phyloP scores from a whole-genome alignment of 2,888 invertebrate species.

The Drosophila greeni region DNA sequence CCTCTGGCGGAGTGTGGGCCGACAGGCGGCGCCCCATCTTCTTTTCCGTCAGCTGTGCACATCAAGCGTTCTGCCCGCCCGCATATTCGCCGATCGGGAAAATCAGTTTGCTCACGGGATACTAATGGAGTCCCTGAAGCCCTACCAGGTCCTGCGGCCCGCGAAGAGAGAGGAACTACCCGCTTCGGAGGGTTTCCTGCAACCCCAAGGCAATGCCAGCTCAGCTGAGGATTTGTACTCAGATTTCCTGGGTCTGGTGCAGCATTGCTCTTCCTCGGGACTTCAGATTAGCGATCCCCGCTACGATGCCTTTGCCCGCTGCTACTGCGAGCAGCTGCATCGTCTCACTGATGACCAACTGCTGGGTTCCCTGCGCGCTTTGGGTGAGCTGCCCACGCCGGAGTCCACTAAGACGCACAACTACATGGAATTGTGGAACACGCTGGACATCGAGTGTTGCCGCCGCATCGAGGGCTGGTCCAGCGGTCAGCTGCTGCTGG shows the following conservation, averaged over 20 bases:
- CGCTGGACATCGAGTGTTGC: conserved; percentile 84
- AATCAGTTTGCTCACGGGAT: conserved; percentile 76
- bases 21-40: not conserved
- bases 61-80: conserved; percentile 44
- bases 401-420: conserved; percentile 81
- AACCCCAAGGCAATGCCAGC: conserved; percentile 20
- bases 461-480: conserved; percentile 80
- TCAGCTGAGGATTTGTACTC: conserved; percentile 53
- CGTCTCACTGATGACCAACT: conserved; percentile 82
- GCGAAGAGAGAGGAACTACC: not conserved
- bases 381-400: conserved; percentile 81
- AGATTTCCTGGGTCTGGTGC: conserved; percentile 58
- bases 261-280: conserved; percentile 58
- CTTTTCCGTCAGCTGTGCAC: conserved; percentile 41
- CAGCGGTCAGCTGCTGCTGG: conserved; percentile 80
- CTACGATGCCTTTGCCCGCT: conserved; percentile 65
- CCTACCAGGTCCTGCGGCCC: conserved; percentile 66
- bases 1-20: conserved; percentile 32
- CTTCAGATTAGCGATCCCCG: conserved; percentile 64
- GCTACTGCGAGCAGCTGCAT: conserved; percentile 80
- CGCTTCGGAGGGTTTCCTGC: conserved; percentile 39
- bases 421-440: conserved; percentile 83
- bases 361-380: conserved; percentile 79
- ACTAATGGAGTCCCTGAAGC: conserved; percentile 64
- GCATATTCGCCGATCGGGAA: conserved; percentile 71